Evolutionary conservation across 1,140 invertebrate species (phyloP).

Genomic region (Sitobion miscanthi): DNA sequence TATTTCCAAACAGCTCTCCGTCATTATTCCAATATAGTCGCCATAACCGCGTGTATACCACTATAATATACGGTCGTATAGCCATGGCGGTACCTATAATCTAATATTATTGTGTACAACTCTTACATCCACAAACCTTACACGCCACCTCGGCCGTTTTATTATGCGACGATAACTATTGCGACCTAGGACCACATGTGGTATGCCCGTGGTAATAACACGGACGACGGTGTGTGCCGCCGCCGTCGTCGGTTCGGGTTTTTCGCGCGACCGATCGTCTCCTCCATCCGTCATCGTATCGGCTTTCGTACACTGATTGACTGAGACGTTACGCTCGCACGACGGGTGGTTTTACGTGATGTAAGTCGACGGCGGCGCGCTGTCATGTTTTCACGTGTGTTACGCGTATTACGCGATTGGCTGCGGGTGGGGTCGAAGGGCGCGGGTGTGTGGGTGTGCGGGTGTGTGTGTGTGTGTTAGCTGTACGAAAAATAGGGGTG

Average conservation of each 20-base stretch:
- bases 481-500: background rate
- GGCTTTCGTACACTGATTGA: constrained; percentile 23
- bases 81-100: too few relatives aligned
- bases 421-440: background rate
- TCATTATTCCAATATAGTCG: background rate
- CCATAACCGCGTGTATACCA: background rate
- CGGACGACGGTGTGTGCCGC: too few relatives aligned
- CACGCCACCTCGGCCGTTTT: background rate
- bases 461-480: too few relatives aligned
- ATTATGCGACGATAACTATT: background rate
- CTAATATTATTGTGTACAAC: too few relatives aligned
- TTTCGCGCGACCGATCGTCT: background rate
- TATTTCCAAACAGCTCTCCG: background rate
- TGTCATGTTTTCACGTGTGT: constrained; percentile 21
- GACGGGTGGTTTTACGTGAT: background rate
- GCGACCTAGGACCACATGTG: background rate
- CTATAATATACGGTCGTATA: too few relatives aligned
- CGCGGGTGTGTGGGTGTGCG: background rate
- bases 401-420: background rate
- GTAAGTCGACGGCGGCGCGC: background rate
- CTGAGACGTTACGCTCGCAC: background rate
- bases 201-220: background rate
- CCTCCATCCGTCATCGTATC: constrained; percentile 9
- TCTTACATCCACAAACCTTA: background rate
- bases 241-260: background rate